Base-by-base conservation (phyloP, 2,797 vertebrate species). In the Schizopygopsis malacanthus region DNA sequence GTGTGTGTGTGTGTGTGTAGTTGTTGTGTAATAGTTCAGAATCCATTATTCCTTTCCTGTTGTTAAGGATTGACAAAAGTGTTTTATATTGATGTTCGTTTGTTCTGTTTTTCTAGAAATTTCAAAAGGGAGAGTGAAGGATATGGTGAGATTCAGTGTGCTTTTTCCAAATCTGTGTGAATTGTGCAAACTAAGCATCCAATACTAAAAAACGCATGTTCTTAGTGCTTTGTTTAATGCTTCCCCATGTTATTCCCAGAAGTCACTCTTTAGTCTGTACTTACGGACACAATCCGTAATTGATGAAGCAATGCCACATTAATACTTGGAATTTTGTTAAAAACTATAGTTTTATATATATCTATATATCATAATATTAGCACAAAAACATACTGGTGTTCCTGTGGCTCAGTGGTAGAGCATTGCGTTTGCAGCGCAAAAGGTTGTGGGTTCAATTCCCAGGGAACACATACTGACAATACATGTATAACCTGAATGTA, bases 101-200 rank as follows among this genome's bases (percentile, higher is more conserved):
- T 70, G 33, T 83, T 0, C 47, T 88, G 65, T 89, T 50, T 56
- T 89, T 89, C 20, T 72, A 96, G 95, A 61, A 92, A 89, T 25
- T 43, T 86, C 63, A 90, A 85, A 82, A 88, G 81, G n/a, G 90
- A 90, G 37, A 82, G 73, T 73, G 92, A 93, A 25, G 93, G 94
- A 80, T 87, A 92, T 93, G 95, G 95, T 96, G 92, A 93, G 79
- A 78, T 25, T 78, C 69, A 37, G 43, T 45, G 5, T 6, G 39
- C 6, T n/a, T 79, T 61, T 80, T 20, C 0, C 20, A 50, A 4
- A 45, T 81, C 54, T 61, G 47, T 72, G 25, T 71, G n/a, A 47
- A 61, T 16, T 61, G 50, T 80, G 25, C 54, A 81, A 45, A 56
- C 80, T 77, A 81, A 85, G 43, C 39, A 59, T 73, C 75, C 12